Conservation (phyloP, 2,113 vertebrate genomes). For the Tachuris rubrigastra region DNA sequence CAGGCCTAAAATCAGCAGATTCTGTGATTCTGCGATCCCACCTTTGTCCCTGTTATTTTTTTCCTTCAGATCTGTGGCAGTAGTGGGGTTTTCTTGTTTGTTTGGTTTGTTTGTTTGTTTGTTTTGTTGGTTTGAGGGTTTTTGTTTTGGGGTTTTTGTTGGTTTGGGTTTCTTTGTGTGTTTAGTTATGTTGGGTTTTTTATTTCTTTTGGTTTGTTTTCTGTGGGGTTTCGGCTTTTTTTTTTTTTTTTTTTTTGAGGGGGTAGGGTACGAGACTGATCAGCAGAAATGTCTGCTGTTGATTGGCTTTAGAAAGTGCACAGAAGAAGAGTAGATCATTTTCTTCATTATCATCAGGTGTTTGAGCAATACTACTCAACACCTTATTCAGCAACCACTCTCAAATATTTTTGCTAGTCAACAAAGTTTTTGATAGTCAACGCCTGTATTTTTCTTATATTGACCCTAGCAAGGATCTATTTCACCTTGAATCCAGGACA, state of each 20-base stretch:
- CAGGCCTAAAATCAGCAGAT: neutral
- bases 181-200: too few species aligned
- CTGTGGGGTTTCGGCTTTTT: rapidly evolving
- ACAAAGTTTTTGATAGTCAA: neutral
- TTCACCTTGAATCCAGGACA: neutral
- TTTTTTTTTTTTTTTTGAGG: too few species aligned
- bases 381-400: neutral
- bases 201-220: neutral
- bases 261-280: neutral
- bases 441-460: neutral
- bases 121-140: neutral
- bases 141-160: too few species aligned
- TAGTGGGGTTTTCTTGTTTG: neutral
- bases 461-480: neutral
- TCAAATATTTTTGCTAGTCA: neutral
- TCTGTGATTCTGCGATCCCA: neutral
- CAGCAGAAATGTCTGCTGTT: neutral
- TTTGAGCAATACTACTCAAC: neutral
- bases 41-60: neutral
- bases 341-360: neutral
- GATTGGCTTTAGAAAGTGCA: neutral
- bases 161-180: neutral
- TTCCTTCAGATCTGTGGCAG: neutral
- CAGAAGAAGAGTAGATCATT: neutral
- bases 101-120: neutral